Percentiles rank a stretch among this genome's conserved stretches.
Evolutionary conservation across 2,797 vertebrate species (phyloP).

Genomic region (Liasis olivaceus): DNA sequence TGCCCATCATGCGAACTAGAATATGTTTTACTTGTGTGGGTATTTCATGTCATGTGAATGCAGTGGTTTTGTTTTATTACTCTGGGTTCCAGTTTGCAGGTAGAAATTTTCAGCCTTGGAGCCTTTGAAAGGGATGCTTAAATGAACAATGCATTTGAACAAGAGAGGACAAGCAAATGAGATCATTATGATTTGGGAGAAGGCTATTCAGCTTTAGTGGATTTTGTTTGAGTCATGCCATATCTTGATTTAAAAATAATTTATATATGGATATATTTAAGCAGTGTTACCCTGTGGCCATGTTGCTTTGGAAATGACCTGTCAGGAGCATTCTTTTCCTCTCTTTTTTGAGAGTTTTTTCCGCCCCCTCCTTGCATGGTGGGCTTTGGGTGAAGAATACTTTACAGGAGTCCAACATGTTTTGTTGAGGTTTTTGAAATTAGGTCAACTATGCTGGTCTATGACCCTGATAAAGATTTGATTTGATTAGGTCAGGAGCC

Average conservation of each 20-base stretch:
- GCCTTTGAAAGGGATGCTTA: not conserved
- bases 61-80: not conserved
- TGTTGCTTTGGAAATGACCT: not conserved
- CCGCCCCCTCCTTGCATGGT: not conserved
- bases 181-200: not conserved
- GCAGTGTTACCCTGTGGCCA: not conserved
- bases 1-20: not conserved
- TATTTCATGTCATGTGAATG: not conserved
- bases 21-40: not conserved
- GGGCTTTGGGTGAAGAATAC: not conserved
- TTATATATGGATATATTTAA: not conserved
- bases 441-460: not conserved
- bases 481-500: not conserved
- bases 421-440: not conserved
- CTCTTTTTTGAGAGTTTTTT: not conserved
- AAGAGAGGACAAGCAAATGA: not conserved
- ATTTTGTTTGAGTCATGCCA: not conserved
- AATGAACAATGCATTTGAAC: not conserved
- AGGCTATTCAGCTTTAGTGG: not conserved
- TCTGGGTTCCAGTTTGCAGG: not conserved
- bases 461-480: not conserved
- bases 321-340: not conserved
- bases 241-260: not conserved
- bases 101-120: not conserved
- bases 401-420: not conserved